phyloP scores from a whole-genome alignment of 2,797 vertebrate species.

The Enteromius thamalakanensis region DNA sequence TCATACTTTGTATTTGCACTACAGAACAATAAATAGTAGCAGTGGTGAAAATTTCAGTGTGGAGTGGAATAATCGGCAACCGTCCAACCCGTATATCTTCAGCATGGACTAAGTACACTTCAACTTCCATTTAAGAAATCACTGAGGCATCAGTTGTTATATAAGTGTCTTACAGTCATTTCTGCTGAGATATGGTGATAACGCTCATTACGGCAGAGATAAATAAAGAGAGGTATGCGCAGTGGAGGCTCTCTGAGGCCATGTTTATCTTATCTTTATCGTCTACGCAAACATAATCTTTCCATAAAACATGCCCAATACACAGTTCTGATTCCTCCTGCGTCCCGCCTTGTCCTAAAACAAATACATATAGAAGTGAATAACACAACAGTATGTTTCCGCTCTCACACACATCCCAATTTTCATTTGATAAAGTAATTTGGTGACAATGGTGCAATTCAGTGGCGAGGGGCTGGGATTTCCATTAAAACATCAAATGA shows the following conservation, averaged over 20 bases:
- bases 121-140: slow-evolving; percentile 54
- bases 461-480: slow-evolving; percentile 68
- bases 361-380: slow-evolving; percentile 59
- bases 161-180: slow-evolving; percentile 49
- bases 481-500: slow-evolving; percentile 83
- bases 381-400: slow-evolving; percentile 64
- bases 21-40: slow-evolving; percentile 65
- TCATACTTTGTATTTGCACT: slow-evolving; percentile 61
- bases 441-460: slow-evolving; percentile 75
- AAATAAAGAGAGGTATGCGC: slow-evolving; percentile 31
- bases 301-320: slow-evolving; percentile 35
- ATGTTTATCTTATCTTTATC: slow-evolving; percentile 23
- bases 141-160: slow-evolving; percentile 38
- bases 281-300: slow-evolving; percentile 46
- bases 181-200: slow-evolving; percentile 44
- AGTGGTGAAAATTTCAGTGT: slow-evolving; percentile 57
- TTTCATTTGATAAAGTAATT: slow-evolving; percentile 77
- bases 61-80: slow-evolving; percentile 54
- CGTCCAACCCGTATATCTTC: slow-evolving; percentile 47
- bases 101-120: slow-evolving; percentile 57
- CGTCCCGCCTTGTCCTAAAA: slow-evolving; percentile 46
- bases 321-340: slow-evolving; percentile 46
- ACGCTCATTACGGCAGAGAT: slow-evolving; percentile 29
- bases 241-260: slow-evolving; percentile 4
- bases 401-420: slow-evolving; percentile 60